These are phyloP conservation scores for Ophonus ardosiacus DNA, from an alignment of 2,888 invertebrate genomes.

Conservation along the genomic window DNA sequence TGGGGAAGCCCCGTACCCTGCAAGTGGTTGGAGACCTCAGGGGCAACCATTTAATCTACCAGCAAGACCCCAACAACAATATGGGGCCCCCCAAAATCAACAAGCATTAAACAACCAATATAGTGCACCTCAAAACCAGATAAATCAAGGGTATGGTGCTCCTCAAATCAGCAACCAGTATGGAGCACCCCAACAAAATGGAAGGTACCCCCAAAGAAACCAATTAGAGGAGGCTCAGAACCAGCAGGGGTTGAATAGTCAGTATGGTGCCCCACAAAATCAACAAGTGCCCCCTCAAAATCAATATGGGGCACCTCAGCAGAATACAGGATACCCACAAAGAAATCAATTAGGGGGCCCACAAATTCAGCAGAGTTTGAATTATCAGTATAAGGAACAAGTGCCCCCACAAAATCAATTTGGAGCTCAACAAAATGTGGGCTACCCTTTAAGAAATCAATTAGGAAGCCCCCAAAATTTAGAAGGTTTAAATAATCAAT, in stretches of 20 bases:
- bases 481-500: neutral
- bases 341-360: neutral
- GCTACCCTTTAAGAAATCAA: neutral
- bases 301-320: conserved; percentile 1
- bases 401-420: neutral
- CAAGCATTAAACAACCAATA: neutral
- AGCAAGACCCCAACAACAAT: conserved; percentile 51
- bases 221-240: neutral
- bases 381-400: conserved; percentile 4
- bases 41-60: conserved; percentile 64
- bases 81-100: conserved; percentile 33
- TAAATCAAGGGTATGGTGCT: neutral
- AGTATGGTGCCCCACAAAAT: conserved; percentile 25
- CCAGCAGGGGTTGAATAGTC: neutral
- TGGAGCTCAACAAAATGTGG: neutral
- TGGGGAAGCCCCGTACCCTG: conserved; percentile 60
- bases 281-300: neutral
- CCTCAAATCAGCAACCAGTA: conserved; percentile 32
- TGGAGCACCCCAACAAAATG: conserved; percentile 18
- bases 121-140: conserved; percentile 5
- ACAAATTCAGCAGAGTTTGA: conserved; percentile 2
- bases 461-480: neutral
- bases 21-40: conserved; percentile 64
- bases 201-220: neutral
- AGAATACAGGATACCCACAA: neutral